Evolutionary conservation across 2,113 vertebrate species (phyloP).

Genomic region (Xyliphius kryptos): DNA sequence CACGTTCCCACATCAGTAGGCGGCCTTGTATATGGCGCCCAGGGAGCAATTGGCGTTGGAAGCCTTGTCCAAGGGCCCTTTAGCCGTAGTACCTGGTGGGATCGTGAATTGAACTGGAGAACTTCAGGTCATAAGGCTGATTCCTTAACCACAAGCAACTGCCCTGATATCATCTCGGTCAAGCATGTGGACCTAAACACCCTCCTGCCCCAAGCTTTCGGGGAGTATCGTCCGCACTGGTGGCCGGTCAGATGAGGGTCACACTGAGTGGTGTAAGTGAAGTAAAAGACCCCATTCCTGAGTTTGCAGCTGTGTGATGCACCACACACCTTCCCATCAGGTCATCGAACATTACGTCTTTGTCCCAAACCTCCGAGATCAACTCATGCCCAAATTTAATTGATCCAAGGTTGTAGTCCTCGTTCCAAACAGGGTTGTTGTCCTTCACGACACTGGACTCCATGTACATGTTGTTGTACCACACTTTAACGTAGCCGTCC

Average conservation of each 20-base stretch:
- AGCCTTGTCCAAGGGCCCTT: no score
- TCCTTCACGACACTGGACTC: slow-evolving; percentile 58
- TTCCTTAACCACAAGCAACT: no score
- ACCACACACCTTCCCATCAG: slow-evolving; percentile 53
- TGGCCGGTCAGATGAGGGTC: slow-evolving; percentile 61
- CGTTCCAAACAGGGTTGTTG: slow-evolving; percentile 62
- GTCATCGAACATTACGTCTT: slow-evolving; percentile 61
- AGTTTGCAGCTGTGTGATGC: slow-evolving; percentile 60
- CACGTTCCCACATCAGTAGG: no score
- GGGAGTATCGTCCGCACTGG: slow-evolving; percentile 62
- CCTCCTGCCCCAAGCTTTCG: slow-evolving; percentile 46
- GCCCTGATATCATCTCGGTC: no score
- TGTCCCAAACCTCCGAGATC: slow-evolving; percentile 70
- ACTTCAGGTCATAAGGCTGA: no score
- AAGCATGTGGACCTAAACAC: no score
- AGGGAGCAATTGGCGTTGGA: no score
- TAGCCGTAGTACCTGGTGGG: no score
- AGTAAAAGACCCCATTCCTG: slow-evolving; percentile 60
- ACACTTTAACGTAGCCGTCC: slow-evolving; percentile 65
- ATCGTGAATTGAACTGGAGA: no score
- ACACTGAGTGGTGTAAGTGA: slow-evolving; percentile 57
- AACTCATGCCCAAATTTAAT: slow-evolving; percentile 60
- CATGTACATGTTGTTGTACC: slow-evolving; percentile 57
- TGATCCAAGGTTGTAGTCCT: slow-evolving; percentile 53
- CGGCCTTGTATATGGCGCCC: no score